Evolutionary conservation across 2,888 invertebrate species (phyloP).

Genomic region (Napeogenes inachia): DNA sequence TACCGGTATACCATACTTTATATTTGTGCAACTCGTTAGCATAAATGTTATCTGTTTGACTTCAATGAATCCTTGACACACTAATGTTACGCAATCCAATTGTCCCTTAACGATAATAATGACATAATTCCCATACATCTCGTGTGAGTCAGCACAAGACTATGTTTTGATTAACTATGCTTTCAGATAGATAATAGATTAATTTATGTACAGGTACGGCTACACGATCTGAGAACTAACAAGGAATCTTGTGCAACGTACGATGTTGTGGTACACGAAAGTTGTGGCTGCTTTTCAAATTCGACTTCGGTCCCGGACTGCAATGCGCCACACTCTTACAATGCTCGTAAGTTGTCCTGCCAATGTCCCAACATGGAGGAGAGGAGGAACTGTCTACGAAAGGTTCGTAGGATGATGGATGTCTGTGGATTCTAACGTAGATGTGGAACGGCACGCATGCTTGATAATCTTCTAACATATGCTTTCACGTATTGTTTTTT

Average conservation of each 20-base stretch:
- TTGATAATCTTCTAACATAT: slow-evolving; percentile 41
- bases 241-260: slow-evolving; percentile 63
- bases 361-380: slow-evolving; percentile 67
- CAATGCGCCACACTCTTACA: slow-evolving; percentile 53
- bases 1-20: slow-evolving; percentile 53
- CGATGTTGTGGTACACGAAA: slow-evolving; percentile 59
- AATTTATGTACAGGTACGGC: slow-evolving; percentile 50
- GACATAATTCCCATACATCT: slow-evolving; percentile 41
- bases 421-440: slow-evolving; percentile 59
- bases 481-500: slow-evolving; percentile 37
- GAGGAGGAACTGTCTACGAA: slow-evolving; percentile 58
- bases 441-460: slow-evolving; percentile 48
- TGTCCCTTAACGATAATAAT: slow-evolving; percentile 49
- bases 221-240: slow-evolving; percentile 58
- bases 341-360: slow-evolving; percentile 73
- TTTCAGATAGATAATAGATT: slow-evolving; percentile 15
- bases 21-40: slow-evolving; percentile 20
- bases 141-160: slow-evolving; percentile 20
- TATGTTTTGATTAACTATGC: slow-evolving; percentile 22
- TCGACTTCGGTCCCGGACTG: slow-evolving; percentile 48
- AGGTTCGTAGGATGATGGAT: slow-evolving; percentile 75
- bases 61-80: slow-evolving; percentile 61
- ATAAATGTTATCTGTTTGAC: slow-evolving; percentile 44
- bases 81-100: slow-evolving; percentile 40
- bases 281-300: slow-evolving; percentile 56